Evolutionary conservation across 2,113 vertebrate species (phyloP).

Genomic region (Hoplias malabaricus): DNA sequence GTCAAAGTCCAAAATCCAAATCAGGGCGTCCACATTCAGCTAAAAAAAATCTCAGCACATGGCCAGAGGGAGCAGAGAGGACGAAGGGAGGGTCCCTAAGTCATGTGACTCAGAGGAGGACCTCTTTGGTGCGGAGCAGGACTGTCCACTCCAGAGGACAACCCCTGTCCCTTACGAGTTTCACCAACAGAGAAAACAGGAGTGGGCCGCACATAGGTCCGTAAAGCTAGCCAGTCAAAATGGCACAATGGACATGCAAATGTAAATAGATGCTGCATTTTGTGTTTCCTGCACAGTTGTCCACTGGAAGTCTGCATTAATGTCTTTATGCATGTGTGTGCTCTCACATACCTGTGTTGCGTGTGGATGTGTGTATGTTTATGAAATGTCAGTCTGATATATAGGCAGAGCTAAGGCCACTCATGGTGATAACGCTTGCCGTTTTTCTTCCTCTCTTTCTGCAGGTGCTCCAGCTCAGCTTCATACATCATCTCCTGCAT

Average conservation of each 20-base stretch:
- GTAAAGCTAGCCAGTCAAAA: slow-evolving; percentile 57
- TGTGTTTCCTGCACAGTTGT: neutral
- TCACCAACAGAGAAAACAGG: slow-evolving; percentile 1
- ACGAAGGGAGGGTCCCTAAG: slow-evolving; percentile 11
- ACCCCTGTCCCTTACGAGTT: neutral
- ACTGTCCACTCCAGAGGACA: slow-evolving; percentile 5
- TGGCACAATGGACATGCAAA: slow-evolving; percentile 44
- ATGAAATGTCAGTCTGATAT: slow-evolving; percentile 8
- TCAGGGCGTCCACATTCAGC: neutral
- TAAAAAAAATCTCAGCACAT: neutral
- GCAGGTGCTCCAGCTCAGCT: slow-evolving; percentile 93
- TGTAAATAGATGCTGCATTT: slow-evolving; percentile 28
- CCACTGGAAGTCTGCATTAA: neutral
- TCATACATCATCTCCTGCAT: slow-evolving; percentile 99
- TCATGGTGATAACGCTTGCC: slow-evolving; percentile 94
- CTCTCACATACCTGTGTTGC: neutral
- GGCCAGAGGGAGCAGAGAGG: neutral
- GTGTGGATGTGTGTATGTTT: slow-evolving; percentile 17
- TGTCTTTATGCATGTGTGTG: slow-evolving; percentile 18
- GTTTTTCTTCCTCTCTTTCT: slow-evolving; percentile 90
- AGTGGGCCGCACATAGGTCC: slow-evolving; percentile 44
- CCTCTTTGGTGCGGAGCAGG: slow-evolving; percentile 68
- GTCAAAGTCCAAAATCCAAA: slow-evolving; percentile 24
- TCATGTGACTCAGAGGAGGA: slow-evolving; percentile 22
- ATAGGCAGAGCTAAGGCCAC: slow-evolving; percentile 85